Percentiles rank a stretch among this genome's conserved stretches.
These are phyloP conservation scores for Darevskia nairensis DNA, from an alignment of 2,797 vertebrate species.

Conservation along the genomic window DNA sequence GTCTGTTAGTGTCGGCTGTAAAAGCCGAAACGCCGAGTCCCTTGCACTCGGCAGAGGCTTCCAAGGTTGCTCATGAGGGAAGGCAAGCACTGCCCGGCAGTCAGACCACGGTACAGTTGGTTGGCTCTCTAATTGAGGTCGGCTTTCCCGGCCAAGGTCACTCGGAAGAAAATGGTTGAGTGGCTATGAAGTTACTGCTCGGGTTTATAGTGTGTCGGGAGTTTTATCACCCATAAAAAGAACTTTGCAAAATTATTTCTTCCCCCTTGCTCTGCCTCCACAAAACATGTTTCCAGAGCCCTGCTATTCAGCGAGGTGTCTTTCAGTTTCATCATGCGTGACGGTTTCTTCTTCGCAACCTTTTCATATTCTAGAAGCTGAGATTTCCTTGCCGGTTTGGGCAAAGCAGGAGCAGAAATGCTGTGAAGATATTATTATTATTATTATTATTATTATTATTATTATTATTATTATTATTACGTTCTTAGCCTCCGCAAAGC, in stretches of 20 bases:
- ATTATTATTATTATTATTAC: background rate
- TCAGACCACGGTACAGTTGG: slow-evolving; percentile 59
- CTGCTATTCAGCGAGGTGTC: background rate
- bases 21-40: slow-evolving; percentile 11
- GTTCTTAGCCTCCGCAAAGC: background rate
- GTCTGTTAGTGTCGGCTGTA: slow-evolving; percentile 26
- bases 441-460: background rate
- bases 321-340: background rate
- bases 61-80: slow-evolving; percentile 23
- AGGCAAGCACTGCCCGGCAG: slow-evolving; percentile 11
- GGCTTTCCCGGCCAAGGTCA: slow-evolving; percentile 65
- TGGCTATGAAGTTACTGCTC: slow-evolving; percentile 34
- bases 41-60: slow-evolving; percentile 5
- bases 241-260: background rate
- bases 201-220: slow-evolving; percentile 55
- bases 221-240: slow-evolving; percentile 69
- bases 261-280: background rate
- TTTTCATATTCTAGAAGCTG: background rate
- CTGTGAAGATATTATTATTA: background rate
- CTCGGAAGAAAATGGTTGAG: slow-evolving; percentile 50
- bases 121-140: slow-evolving; percentile 67
- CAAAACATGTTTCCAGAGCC: slow-evolving; percentile 8
- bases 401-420: background rate
- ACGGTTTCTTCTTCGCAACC: background rate
- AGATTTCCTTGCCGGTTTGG: background rate